phyloP scores from a whole-genome alignment of 2,113 vertebrate species.

The Amblyornis subalaris region DNA sequence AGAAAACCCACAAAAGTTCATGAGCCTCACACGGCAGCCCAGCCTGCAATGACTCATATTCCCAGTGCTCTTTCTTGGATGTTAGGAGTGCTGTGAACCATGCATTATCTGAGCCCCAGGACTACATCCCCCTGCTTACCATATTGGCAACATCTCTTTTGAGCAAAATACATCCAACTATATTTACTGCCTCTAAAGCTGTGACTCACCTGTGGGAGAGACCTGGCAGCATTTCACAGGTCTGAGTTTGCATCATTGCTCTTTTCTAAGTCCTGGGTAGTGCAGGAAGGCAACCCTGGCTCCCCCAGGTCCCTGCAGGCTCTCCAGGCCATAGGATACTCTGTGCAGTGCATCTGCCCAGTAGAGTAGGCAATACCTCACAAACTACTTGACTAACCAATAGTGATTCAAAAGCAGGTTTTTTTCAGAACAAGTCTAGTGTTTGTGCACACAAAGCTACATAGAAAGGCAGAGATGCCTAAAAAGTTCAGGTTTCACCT shows the following conservation, averaged over 20 bases:
- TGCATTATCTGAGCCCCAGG: background rate
- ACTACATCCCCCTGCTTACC: background rate
- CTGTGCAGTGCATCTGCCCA: background rate
- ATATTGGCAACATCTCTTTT: background rate
- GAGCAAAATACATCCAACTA: background rate
- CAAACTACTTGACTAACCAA: background rate
- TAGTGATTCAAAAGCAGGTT: background rate
- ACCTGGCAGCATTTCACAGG: background rate
- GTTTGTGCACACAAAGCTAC: background rate
- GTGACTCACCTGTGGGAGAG: background rate
- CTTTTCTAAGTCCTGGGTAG: background rate
- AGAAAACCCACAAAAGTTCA: background rate
- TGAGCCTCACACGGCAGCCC: background rate
- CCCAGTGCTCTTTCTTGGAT: background rate
- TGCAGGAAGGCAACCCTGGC: background rate
- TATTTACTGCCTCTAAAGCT: background rate
- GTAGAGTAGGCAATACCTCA: background rate
- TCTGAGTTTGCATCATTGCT: background rate
- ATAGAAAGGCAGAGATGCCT: background rate
- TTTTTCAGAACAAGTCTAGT: background rate
- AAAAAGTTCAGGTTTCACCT: background rate
- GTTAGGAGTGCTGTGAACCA: background rate
- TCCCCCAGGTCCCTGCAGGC: background rate
- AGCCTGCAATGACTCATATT: background rate
- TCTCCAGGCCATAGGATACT: too few species aligned